Base-by-base conservation (phyloP, 1,140 invertebrate species). In the Teleogryllus occipitalis region DNA sequence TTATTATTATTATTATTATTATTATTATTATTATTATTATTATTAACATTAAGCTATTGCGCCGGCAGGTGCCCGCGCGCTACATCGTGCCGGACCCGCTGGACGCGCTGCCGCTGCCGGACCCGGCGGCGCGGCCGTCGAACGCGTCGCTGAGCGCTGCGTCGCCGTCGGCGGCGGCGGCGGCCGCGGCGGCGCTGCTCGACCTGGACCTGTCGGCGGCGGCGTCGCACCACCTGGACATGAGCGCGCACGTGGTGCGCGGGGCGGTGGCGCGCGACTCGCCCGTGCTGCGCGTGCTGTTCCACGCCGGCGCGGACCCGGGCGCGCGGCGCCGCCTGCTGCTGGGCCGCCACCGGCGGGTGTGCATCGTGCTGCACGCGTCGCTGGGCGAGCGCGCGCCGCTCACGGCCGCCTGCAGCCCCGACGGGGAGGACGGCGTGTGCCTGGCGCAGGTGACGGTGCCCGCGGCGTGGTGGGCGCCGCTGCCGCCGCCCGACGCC, bases 201-300 rank as follows among this genome's bases (percentile, higher is more conserved):
- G 85, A 80, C 81, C n/a, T 87, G 76, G 92, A 93, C 83, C 85
- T 92, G 8, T 92, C 93, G 86, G 89, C 92, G 75, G 87, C 93
- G 7, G 90, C 92, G 0, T 90, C 92, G 1, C 89, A 93, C 81
- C 92, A 95, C 83, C 85, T 96, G 79, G 95, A 97, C 83, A 93
- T 97, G 85, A 96, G 94, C 10, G 96, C 96, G 0, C 95, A 97
- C 85, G 86, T 97, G n/a, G 96, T 97, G 0, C 92, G 94, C 0
- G 87, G 89, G n/a, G 92, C 92, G 82, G 89, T 97, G 15, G 91
- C 94, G 3, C 89, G 95, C 47, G 96, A 97, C 83, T 92, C 92
- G 12, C 96, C 96, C 0, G 93, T 97, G 3, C 86, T 97, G 0
- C 87, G 96, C 54, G 95, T 97, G 0, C 88, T 98, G 0, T 97